These are phyloP conservation scores for Tetrao urogallus DNA, from an alignment of 2,113 vertebrate genomes.

Conservation along the genomic window DNA sequence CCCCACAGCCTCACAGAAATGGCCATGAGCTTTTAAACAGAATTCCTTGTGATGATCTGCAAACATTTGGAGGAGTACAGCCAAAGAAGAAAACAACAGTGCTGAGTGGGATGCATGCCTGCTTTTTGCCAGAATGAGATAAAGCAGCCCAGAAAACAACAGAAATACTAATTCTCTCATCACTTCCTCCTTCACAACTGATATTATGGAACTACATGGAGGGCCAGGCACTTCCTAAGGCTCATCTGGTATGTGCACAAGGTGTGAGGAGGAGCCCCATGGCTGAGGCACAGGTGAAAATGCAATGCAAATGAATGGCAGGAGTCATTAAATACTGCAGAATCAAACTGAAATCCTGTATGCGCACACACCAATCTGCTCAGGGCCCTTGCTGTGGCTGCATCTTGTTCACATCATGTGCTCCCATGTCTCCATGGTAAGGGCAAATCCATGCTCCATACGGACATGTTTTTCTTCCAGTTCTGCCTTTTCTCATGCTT, in stretches of 20 bases:
- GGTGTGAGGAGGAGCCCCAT: background rate
- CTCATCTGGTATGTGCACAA: background rate
- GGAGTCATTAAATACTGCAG: background rate
- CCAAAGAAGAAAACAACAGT: background rate
- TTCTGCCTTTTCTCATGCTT: background rate
- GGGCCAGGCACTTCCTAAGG: background rate
- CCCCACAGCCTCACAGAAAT: background rate
- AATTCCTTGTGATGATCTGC: background rate
- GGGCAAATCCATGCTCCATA: background rate
- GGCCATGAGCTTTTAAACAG: background rate
- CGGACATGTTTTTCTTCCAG: background rate
- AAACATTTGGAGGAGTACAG: background rate
- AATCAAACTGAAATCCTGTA: background rate
- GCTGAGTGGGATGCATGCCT: background rate
- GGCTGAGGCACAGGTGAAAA: background rate
- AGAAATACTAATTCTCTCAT: background rate
- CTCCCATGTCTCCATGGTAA: background rate
- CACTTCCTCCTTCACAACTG: background rate
- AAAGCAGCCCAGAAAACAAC: background rate
- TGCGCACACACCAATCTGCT: background rate
- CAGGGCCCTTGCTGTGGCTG: background rate
- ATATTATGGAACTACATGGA: background rate
- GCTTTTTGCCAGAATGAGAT: background rate
- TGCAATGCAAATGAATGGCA: background rate
- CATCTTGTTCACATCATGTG: background rate